Evolutionary conservation across 2,888 invertebrate genomes (phyloP).

Genomic region (Crepidodera aurea): DNA sequence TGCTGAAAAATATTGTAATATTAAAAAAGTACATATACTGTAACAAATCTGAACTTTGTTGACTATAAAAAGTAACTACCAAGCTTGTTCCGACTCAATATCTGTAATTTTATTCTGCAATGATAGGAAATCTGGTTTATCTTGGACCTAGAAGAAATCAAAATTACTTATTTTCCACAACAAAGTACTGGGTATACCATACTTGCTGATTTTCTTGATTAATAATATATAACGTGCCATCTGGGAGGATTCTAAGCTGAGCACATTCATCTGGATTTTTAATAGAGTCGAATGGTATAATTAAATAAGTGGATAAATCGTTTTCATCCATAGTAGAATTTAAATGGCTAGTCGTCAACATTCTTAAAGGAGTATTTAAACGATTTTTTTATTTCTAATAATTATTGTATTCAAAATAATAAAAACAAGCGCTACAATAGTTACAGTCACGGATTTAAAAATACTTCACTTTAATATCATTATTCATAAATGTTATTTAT

Average conservation of each 20-base stretch:
- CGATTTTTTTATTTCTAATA: not conserved
- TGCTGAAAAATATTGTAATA: not conserved
- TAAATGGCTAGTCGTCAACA: conserved; percentile 21
- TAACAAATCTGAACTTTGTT: too few relatives aligned
- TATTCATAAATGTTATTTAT: too few relatives aligned
- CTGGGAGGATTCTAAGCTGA: conserved; percentile 19
- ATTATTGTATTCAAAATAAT: too few relatives aligned
- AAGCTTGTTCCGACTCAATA: not conserved
- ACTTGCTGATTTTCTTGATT: conserved; percentile 13
- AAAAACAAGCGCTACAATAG: too few relatives aligned
- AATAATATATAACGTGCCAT: conserved; percentile 25
- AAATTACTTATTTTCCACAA: not conserved
- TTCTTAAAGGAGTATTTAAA: not conserved
- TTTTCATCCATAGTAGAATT: conserved; percentile 15
- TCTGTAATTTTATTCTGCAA: not conserved
- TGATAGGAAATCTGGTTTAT: not conserved
- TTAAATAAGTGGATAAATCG: conserved; percentile 18
- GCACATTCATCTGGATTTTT: conserved; percentile 15
- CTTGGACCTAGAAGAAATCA: not conserved
- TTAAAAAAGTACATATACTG: too few relatives aligned
- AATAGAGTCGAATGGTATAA: conserved; percentile 28
- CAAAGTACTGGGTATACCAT: not conserved
- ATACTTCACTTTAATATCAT: too few relatives aligned
- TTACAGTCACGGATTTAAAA: too few relatives aligned
- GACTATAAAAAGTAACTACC: too few relatives aligned